Conservation (phyloP, 2,797 vertebrate genomes). For the Platalea minor region DNA sequence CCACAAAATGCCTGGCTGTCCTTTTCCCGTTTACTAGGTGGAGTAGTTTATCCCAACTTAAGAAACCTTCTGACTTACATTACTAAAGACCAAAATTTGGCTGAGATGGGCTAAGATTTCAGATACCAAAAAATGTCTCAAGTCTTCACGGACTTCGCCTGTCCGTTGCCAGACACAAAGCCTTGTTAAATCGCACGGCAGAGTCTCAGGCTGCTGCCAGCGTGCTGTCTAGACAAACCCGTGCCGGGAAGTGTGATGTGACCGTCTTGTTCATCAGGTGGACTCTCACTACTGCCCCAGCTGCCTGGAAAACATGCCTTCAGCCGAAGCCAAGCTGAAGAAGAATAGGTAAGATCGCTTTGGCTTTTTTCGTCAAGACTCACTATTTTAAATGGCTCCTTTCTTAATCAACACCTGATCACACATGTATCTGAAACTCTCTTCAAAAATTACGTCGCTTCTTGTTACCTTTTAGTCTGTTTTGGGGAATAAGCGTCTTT, state of each 20-base stretch:
- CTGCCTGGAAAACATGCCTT: constrained; percentile 99
- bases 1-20: background rate
- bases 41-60: background rate
- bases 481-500: background rate
- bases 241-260: background rate
- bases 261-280: constrained; percentile 77
- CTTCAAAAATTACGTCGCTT: background rate
- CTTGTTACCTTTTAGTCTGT: background rate
- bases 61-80: background rate
- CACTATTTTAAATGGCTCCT: background rate
- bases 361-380: too few species aligned
- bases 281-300: constrained; percentile 99
- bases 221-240: background rate
- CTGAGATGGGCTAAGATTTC: background rate
- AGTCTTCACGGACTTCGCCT: background rate
- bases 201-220: background rate
- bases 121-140: background rate
- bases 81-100: background rate
- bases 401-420: background rate
- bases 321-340: constrained; percentile 97
- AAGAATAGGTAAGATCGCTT: constrained; percentile 88
- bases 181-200: rapidly evolving
- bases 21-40: background rate
- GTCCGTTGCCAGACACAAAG: background rate
- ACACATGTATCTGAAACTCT: background rate